Conservation (phyloP, 37 sponge, comb jelly and placozoan species). For the Cliona cf. orientalis region DNA sequence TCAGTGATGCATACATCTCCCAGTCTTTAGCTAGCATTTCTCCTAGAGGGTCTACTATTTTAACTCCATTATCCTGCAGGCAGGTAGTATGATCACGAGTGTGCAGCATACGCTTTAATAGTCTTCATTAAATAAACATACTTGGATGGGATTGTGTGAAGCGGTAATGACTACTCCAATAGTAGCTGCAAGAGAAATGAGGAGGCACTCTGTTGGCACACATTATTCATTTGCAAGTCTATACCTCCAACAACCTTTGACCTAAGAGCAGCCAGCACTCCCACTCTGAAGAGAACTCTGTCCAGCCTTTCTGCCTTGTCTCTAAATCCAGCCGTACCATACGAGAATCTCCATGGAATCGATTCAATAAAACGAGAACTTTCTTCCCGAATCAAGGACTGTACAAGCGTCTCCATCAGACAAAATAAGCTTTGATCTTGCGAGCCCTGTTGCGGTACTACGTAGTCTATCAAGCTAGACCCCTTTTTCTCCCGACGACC, state of each 20-base stretch:
- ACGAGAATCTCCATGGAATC: slow-evolving; percentile 55
- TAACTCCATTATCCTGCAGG: slow-evolving; percentile 93
- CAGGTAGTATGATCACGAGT: not conserved
- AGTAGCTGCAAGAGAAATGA: slow-evolving; percentile 39
- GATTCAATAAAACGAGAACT: slow-evolving; percentile 16
- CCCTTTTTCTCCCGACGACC: no score
- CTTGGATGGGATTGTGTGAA: slow-evolving; percentile 95
- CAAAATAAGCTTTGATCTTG: no score
- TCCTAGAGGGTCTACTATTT: slow-evolving; percentile 93
- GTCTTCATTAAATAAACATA: not conserved
- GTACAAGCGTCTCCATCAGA: slow-evolving; percentile 21
- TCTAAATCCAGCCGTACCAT: slow-evolving; percentile 98
- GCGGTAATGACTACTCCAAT: slow-evolving; percentile 97
- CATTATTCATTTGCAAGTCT: not conserved
- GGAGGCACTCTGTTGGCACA: no score
- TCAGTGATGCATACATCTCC: slow-evolving; percentile 83
- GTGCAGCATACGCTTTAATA: not conserved
- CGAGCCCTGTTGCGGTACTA: no score
- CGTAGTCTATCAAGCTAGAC: no score
- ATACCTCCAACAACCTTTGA: slow-evolving; percentile 63
- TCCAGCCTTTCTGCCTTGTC: slow-evolving; percentile 80
- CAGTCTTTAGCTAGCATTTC: slow-evolving; percentile 90
- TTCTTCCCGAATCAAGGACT: slow-evolving; percentile 32
- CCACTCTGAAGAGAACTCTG: slow-evolving; percentile 85
- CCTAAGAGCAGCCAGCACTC: slow-evolving; percentile 87